phyloP scores from a whole-genome alignment of 2,113 vertebrate species.

The Perca flavescens region DNA sequence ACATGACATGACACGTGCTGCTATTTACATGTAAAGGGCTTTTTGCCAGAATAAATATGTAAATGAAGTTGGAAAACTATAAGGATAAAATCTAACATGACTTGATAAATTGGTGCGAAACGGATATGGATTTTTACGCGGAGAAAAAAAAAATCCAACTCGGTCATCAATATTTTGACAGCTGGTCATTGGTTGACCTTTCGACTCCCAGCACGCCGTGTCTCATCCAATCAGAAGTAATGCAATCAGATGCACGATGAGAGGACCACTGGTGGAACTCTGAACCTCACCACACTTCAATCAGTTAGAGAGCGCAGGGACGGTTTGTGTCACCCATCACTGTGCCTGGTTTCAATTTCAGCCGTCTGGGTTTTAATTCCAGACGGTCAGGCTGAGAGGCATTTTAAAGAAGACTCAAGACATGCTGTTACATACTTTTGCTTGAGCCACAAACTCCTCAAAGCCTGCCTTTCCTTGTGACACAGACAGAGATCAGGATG shows the following conservation, averaged over 20 bases:
- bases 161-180: conserved; percentile 76
- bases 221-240: conserved; percentile 66
- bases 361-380: conserved; percentile 7
- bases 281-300: conserved; percentile 2
- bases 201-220: conserved; percentile 35
- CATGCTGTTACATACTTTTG: background rate
- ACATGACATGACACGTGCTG: background rate
- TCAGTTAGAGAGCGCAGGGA: conserved; percentile 10
- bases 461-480: conserved; percentile 24
- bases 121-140: conserved; percentile 63
- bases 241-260: conserved; percentile 34
- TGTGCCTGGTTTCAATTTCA: conserved; percentile 20
- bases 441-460: background rate
- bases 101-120: conserved; percentile 58
- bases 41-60: conserved; percentile 36
- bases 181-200: conserved; percentile 63
- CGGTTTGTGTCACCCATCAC: conserved; percentile 18
- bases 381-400: conserved; percentile 3
- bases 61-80: conserved; percentile 37
- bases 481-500: conserved; percentile 32
- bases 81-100: conserved; percentile 58
- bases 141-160: conserved; percentile 58
- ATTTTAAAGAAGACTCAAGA: background rate
- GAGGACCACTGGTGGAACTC: background rate
- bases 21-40: conserved; percentile 28